A percentile compares a stretch with the other conserved stretches of the same genome.
These are phyloP conservation scores for Phrynosoma blainvillii DNA, from an alignment of 2,113 vertebrate genomes.

Conservation along the genomic window DNA sequence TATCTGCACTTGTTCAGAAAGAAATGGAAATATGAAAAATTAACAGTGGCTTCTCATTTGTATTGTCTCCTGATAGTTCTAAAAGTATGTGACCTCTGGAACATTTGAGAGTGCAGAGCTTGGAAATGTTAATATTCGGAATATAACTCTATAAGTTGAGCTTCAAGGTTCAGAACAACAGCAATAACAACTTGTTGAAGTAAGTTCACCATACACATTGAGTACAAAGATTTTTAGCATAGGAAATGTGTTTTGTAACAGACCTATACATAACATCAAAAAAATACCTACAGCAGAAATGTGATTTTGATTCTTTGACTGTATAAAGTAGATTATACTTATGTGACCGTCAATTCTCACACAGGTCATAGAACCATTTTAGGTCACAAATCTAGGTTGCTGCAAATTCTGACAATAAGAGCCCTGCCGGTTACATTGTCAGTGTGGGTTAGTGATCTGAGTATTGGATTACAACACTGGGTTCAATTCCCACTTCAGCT, in stretches of 20 bases:
- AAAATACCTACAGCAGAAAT: too few relatives aligned
- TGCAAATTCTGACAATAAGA: too few relatives aligned
- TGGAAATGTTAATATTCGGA: neutral
- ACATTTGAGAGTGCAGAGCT: neutral
- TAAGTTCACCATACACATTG: neutral
- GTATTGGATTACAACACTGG: too few relatives aligned
- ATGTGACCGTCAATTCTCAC: neutral
- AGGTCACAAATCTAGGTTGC: neutral
- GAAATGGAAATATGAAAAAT: slow-evolving; percentile 3
- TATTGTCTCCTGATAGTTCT: neutral
- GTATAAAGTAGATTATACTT: neutral
- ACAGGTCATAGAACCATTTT: neutral
- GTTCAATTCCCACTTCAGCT: too few relatives aligned
- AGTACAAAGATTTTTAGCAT: neutral
- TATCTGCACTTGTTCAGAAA: slow-evolving; percentile 33
- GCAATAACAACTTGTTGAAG: too few relatives aligned
- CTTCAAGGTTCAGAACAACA: neutral
- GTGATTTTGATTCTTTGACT: neutral
- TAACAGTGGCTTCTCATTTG: slow-evolving; percentile 4
- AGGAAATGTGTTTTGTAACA: neutral
- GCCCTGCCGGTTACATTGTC: too few relatives aligned
- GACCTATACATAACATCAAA: too few relatives aligned
- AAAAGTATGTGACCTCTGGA: slow-evolving; percentile 10
- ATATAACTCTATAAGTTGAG: neutral
- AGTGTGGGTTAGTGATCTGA: too few relatives aligned